Percentiles rank a stretch among this genome's conserved stretches.
Conservation (phyloP, 2,888 invertebrate species). For the Ophion ellenae region DNA sequence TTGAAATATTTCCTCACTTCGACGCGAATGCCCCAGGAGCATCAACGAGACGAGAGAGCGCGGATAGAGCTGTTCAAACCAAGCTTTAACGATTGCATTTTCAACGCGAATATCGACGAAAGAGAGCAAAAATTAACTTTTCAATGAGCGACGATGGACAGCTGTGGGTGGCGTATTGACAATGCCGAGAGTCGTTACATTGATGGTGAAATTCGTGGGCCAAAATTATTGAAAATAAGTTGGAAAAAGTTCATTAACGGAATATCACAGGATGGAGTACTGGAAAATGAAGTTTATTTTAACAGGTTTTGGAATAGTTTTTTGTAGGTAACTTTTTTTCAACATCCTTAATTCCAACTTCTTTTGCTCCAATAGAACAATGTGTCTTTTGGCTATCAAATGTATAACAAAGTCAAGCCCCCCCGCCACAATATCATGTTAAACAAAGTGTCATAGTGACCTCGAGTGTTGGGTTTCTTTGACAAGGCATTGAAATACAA, state of each 20-base stretch:
- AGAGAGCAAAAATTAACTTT: neutral
- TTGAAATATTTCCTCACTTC: conserved; percentile 37
- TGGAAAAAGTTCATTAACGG: neutral
- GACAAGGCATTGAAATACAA: no score
- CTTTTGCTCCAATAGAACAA: no score
- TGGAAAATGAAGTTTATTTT: no score
- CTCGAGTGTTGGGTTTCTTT: no score
- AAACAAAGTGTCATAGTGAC: no score
- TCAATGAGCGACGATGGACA: neutral
- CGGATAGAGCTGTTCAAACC: conserved; percentile 45
- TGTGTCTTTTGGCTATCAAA: no score
- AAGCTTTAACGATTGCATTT: conserved; percentile 50
- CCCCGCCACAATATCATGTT: no score
- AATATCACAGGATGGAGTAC: no score
- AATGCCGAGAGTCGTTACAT: neutral
- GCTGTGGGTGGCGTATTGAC: neutral
- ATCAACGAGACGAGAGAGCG: conserved; percentile 22
- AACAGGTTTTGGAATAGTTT: no score
- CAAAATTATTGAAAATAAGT: neutral
- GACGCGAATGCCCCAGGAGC: neutral
- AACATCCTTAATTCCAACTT: no score
- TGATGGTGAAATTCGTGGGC: neutral
- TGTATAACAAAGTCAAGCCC: no score
- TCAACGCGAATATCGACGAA: conserved; percentile 22
- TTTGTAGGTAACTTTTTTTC: no score